Evolutionary conservation across 2,113 vertebrate species (phyloP), one percentile per base, ranked within the genome.

Genomic region (Trachemys scripta): DNA sequence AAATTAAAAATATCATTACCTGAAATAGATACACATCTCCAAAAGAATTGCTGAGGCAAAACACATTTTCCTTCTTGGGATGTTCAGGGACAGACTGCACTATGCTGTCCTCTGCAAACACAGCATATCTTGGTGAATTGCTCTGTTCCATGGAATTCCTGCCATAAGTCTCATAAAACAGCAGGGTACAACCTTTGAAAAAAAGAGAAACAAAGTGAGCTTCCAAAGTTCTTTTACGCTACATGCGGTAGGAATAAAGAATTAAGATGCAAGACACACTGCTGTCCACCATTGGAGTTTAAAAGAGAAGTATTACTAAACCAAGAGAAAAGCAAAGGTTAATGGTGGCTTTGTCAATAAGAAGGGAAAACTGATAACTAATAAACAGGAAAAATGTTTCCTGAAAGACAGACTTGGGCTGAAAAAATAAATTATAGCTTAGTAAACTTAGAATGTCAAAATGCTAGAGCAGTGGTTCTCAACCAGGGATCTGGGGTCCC

Each of bases 1-100:
- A n/a, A 1, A 3, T 5, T 5, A 45, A 29, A 22, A 54, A 84
- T 8, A 29, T 59, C 72, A 25, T 96, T 97, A 99, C 99, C 99
- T 99, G 99, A 98, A 99, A 99, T 57, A 99, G 98, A 97, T 99
- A 99, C 95, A 99, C 99, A 42, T 99, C 99, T 27, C 99, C 99
- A 5, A 99, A 99, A 51, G 98, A 98, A 96, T 99, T 99, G 98
- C 99, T 99, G 92, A 99, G 99, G 96, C 99, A 99, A 98, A 99
- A 99, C 42, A 99, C 99, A 1, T 99, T 99, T 96, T 99, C 99
- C 94, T 99, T 99, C 97, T 99, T 99, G 47, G 99, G 99, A 91
- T 99, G 99, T 76, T 99, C 99, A 0, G 99, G 99, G 83, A 99
- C 99, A 13, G 99, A 99, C 96, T 99, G 99, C 76, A 99, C 99